phyloP scores from a whole-genome alignment of 2,113 vertebrate species.

The Phylloscopus whistleri region DNA sequence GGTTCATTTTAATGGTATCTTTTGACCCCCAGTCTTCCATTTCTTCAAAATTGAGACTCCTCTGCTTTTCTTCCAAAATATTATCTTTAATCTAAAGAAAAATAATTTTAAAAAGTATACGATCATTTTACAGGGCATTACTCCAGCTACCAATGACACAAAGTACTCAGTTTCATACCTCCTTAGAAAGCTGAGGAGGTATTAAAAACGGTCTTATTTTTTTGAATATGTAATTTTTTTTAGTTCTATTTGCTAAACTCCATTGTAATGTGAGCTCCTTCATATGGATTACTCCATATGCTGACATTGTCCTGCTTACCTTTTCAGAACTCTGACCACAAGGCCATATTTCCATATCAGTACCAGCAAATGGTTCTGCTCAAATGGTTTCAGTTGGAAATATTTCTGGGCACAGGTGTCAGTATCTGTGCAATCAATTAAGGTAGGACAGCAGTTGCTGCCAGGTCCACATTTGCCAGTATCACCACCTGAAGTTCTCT shows the following conservation, averaged over 20 bases:
- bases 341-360: background rate
- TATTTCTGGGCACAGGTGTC: background rate
- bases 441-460: background rate
- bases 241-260: background rate
- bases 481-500: background rate
- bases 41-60: conserved; percentile 70
- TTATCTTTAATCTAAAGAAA: conserved; percentile 63
- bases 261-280: background rate
- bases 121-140: background rate
- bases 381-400: background rate
- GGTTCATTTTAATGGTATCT: conserved; percentile 58
- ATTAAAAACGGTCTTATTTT: background rate
- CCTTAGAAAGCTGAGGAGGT: background rate
- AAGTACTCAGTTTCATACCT: background rate
- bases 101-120: background rate
- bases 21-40: conserved; percentile 66
- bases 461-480: background rate
- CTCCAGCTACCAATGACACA: background rate
- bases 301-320: background rate
- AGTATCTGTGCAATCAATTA: background rate
- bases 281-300: background rate
- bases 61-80: conserved; percentile 61
- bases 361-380: background rate
- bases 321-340: background rate
- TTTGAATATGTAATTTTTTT: background rate